A percentile compares a stretch with the other conserved stretches of the same genome.
Evolutionary conservation across 2,797 vertebrate species (phyloP).

Genomic region (Merluccius polli): DNA sequence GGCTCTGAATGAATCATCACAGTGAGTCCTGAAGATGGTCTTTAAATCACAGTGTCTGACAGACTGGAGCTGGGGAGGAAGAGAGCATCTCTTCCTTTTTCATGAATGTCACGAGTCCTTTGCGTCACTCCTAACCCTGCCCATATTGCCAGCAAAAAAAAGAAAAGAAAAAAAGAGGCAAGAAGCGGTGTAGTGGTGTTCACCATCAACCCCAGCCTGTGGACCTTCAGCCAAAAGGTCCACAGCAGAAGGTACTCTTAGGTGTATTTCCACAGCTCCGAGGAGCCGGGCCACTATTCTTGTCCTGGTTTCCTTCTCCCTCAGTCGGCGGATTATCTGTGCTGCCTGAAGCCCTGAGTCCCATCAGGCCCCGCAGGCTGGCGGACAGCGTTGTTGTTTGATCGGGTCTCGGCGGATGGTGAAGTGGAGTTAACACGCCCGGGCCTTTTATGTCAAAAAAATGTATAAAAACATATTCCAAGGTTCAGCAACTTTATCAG

Average conservation of each 20-base stretch:
- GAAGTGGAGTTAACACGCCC: slow-evolving; percentile 67
- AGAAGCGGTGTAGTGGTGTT: background rate
- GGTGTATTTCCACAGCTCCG: background rate
- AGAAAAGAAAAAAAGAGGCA: background rate
- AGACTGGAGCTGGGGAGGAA: slow-evolving; percentile 38
- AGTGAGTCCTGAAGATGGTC: slow-evolving; percentile 80
- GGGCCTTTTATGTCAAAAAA: slow-evolving; percentile 49
- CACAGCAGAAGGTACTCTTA: background rate
- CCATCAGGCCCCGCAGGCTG: slow-evolving; percentile 89
- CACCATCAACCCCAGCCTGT: background rate
- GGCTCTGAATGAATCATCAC: slow-evolving; percentile 78
- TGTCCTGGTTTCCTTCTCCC: slow-evolving; percentile 29
- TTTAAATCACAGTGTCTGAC: slow-evolving; percentile 77
- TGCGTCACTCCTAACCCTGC: slow-evolving; percentile 34
- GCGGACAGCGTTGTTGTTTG: slow-evolving; percentile 86
- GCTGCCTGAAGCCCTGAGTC: slow-evolving; percentile 91
- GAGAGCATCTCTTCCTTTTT: slow-evolving; percentile 38
- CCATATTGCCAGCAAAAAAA: slow-evolving; percentile 16
- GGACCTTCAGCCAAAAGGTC: background rate
- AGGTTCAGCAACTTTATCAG: background rate
- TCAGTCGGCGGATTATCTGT: slow-evolving; percentile 81
- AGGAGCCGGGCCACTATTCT: background rate
- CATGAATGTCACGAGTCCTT: slow-evolving; percentile 34
- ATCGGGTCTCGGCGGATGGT: slow-evolving; percentile 81
- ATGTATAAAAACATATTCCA: slow-evolving; percentile 6